phyloP scores from a whole-genome alignment of 2,113 vertebrate genomes.

The Promerops cafer region DNA sequence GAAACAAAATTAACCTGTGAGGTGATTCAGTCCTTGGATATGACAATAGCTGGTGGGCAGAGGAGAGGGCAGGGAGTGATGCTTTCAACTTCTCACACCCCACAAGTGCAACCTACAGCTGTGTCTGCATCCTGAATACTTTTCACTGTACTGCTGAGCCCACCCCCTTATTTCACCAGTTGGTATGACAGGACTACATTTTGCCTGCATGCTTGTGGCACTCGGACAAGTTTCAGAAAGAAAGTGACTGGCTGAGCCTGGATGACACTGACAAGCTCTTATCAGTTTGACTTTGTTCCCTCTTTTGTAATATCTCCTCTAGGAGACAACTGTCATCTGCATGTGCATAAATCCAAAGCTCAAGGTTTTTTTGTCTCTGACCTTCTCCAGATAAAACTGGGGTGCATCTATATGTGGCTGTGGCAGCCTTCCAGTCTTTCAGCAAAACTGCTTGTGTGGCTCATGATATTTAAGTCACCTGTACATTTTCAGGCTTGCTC shows the following conservation, averaged over 20 bases:
- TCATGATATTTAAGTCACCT: background rate
- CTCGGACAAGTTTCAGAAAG: background rate
- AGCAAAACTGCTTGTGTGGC: background rate
- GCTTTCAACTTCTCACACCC: background rate
- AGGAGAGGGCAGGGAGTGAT: background rate
- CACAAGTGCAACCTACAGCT: accelerated
- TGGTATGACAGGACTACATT: accelerated
- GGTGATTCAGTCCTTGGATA: background rate
- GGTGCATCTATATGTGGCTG: background rate
- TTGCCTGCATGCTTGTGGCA: background rate
- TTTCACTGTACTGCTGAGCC: background rate
- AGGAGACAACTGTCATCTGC: background rate
- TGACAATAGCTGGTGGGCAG: background rate
- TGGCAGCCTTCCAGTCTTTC: background rate
- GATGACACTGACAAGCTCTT: background rate
- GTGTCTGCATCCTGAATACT: accelerated
- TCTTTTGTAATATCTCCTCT: background rate
- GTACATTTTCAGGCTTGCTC: background rate
- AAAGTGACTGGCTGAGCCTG: background rate
- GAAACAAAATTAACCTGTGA: background rate
- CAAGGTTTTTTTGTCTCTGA: background rate
- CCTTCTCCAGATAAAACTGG: background rate
- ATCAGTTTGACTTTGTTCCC: background rate
- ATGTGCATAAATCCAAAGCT: background rate
- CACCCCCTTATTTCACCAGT: background rate